Conservation (phyloP, 2,797 vertebrate genomes). For the Neopelma chrysocephalum region DNA sequence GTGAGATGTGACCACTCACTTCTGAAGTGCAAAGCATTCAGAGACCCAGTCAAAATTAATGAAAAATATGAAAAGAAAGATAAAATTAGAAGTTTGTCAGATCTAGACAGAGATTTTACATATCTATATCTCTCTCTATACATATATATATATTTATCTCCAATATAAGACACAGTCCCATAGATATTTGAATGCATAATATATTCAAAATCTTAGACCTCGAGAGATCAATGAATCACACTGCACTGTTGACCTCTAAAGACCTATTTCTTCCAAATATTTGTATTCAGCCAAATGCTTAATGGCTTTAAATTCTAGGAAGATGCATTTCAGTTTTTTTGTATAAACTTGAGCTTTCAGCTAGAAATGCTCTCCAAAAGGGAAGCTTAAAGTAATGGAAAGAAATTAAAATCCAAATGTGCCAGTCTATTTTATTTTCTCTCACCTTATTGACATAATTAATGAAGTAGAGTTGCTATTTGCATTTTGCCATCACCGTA, state of each 20-base stretch:
- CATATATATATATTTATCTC: background rate
- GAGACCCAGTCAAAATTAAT: background rate
- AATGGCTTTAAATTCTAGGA: background rate
- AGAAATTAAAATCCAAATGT: background rate
- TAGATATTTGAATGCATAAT: background rate
- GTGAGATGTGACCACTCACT: background rate
- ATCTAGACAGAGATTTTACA: background rate
- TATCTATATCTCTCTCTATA: background rate
- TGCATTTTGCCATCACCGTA: background rate
- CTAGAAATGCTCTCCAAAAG: background rate
- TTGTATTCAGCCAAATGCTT: background rate
- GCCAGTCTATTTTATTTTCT: background rate
- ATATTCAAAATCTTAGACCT: background rate
- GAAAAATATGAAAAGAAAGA: background rate
- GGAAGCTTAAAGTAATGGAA: background rate
- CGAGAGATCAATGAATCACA: background rate
- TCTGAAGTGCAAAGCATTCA: background rate
- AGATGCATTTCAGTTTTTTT: background rate
- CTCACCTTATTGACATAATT: background rate
- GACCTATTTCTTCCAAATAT: background rate
- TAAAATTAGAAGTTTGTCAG: background rate
- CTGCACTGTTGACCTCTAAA: background rate
- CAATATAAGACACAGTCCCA: background rate
- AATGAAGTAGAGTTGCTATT: background rate
- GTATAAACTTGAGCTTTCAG: background rate